A percentile compares a stretch with the other conserved stretches of the same genome.
phyloP scores from a whole-genome alignment of 1,140 invertebrate species.

The Penaeus chinensis region DNA sequence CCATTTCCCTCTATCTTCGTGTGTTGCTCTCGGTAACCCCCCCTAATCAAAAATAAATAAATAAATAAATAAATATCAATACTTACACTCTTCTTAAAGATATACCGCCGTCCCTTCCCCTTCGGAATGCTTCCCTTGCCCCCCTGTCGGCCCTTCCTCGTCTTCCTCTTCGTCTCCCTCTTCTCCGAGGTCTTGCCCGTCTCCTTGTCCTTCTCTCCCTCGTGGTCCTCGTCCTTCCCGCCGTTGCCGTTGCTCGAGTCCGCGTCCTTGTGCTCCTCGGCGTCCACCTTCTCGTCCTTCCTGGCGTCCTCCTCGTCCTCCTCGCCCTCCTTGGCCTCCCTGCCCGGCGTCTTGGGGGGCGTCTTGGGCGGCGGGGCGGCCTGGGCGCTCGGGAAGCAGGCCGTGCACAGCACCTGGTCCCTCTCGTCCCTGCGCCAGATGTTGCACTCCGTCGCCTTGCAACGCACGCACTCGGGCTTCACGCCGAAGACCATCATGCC shows the following conservation, averaged over 20 bases:
- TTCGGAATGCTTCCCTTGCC: conserved; percentile 71
- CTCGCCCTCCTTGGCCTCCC: conserved; percentile 27
- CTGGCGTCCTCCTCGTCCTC: conserved; percentile 18
- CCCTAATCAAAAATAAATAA: not conserved
- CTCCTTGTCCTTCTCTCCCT: conserved; percentile 44
- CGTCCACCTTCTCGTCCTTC: conserved; percentile 40
- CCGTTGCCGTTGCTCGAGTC: conserved; percentile 50
- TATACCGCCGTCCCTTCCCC: conserved; percentile 79
- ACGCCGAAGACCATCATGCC: conserved; percentile 45
- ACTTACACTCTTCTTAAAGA: conserved; percentile 81
- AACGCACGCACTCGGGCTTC: conserved; percentile 38
- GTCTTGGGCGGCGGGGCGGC: not conserved
- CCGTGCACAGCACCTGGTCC: conserved; percentile 42
- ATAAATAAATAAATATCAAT: conserved; percentile 2
- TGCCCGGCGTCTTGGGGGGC: not conserved
- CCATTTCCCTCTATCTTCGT: no score
- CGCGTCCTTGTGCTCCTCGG: conserved; percentile 45
- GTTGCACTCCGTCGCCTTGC: conserved; percentile 20
- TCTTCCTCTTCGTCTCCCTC: conserved; percentile 47
- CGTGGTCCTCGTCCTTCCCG: conserved; percentile 50
- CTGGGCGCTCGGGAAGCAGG: not conserved
- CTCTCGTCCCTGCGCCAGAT: conserved; percentile 44
- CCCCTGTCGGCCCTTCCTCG: conserved; percentile 46
- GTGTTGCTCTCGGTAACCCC: no score
- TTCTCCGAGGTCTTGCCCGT: conserved; percentile 32